Percentiles rank a stretch among this genome's conserved stretches.
These are phyloP conservation scores for Indri indri DNA, from an alignment of 2,113 vertebrate genomes.

Conservation along the genomic window DNA sequence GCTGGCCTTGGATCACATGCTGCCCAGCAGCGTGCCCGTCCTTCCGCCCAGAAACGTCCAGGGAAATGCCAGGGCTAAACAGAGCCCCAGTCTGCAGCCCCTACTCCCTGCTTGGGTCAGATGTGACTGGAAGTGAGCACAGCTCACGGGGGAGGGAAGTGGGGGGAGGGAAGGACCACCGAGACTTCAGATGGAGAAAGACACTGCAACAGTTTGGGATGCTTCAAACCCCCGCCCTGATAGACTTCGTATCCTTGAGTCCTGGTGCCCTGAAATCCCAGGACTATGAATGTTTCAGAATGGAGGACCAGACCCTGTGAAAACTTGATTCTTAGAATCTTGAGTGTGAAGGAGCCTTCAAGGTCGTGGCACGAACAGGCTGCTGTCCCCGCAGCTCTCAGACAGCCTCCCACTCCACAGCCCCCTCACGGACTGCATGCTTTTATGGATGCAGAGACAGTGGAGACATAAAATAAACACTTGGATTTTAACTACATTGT, in stretches of 20 bases:
- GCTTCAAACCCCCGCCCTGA: background rate
- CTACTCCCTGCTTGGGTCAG: background rate
- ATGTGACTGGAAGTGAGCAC: background rate
- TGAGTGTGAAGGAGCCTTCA: background rate
- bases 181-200: background rate
- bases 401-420: background rate
- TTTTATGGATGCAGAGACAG: background rate
- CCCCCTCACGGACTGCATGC: rapidly evolving
- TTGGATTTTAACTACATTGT: background rate
- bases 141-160: no score
- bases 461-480: conserved; percentile 21
- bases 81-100: background rate
- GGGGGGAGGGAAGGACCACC: rapidly evolving
- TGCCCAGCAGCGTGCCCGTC: background rate
- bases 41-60: background rate
- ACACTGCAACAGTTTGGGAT: background rate
- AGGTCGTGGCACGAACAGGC: background rate
- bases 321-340: background rate
- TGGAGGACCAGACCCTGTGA: background rate
- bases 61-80: background rate
- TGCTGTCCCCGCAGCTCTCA: background rate
- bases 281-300: background rate
- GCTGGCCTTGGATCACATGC: background rate
- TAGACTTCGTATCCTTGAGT: background rate
- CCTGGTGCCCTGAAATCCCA: background rate